These are phyloP conservation scores for Onthophagus taurus DNA, from an alignment of 1,140 invertebrate genomes.

Conservation along the genomic window DNA sequence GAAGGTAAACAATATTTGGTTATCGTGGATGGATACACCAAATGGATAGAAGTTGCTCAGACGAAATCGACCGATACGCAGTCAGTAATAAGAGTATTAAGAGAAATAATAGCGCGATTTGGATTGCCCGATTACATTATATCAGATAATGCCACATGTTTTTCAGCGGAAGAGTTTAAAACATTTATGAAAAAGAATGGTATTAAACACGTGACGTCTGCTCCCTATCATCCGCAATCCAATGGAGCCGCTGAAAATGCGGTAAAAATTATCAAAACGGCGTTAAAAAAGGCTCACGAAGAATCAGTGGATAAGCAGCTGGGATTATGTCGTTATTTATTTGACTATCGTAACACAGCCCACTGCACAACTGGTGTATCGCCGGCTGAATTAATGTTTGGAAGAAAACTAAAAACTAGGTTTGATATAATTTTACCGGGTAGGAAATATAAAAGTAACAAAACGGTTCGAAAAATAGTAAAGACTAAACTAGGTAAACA, in stretches of 20 bases:
- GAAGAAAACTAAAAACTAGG: conserved; percentile 8
- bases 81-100: no score
- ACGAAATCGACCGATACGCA: no score
- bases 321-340: conserved; percentile 14
- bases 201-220: conserved; percentile 27
- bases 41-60: no score
- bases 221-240: conserved; percentile 32
- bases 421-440: conserved; percentile 9
- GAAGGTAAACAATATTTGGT: conserved; percentile 23
- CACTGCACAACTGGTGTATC: conserved; percentile 7
- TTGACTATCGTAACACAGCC: conserved; percentile 9
- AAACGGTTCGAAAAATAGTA: background rate
- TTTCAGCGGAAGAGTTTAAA: conserved; percentile 27
- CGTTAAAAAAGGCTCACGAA: conserved; percentile 28
- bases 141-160: conserved; percentile 31
- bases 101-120: conserved; percentile 31
- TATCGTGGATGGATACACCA: conserved; percentile 32
- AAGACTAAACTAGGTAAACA: background rate
- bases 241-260: conserved; percentile 36
- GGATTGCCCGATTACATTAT: conserved; percentile 30
- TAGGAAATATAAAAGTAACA: background rate
- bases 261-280: conserved; percentile 35
- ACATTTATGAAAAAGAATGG: conserved; percentile 26
- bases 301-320: no score
- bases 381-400: conserved; percentile 9